Percentiles rank a stretch among this genome's conserved stretches.
phyloP scores from a whole-genome alignment of 2,888 invertebrate species.

The Mythimna vitellina region DNA sequence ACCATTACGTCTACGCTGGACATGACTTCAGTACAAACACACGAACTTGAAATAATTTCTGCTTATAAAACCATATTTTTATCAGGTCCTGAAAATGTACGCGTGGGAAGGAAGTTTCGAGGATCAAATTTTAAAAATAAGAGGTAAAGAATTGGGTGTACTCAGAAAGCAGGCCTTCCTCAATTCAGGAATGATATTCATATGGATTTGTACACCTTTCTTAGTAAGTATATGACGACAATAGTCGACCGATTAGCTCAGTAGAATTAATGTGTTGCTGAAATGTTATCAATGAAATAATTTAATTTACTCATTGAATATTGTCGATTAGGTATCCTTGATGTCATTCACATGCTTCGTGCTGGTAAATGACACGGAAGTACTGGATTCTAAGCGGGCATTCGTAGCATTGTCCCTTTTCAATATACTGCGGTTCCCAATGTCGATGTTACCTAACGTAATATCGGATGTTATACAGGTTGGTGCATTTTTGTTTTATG shows the following conservation, averaged over 20 bases:
- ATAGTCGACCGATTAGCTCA: too few species aligned
- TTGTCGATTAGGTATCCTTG: slow-evolving; percentile 92
- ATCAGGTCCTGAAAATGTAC: slow-evolving; percentile 94
- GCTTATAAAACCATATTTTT: not conserved
- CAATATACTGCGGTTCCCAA: slow-evolving; percentile 98
- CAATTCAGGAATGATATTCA: slow-evolving; percentile 94
- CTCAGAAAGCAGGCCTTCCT: slow-evolving; percentile 95
- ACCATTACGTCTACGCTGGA: not conserved
- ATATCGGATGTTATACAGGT: slow-evolving; percentile 97
- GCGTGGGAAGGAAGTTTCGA: slow-evolving; percentile 97
- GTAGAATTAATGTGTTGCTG: not conserved
- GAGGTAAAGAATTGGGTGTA: slow-evolving; percentile 94
- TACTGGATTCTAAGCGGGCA: slow-evolving; percentile 96
- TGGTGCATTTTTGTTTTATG: slow-evolving; percentile 81
- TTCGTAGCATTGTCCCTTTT: slow-evolving; percentile 99
- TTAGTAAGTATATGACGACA: slow-evolving; percentile 90
- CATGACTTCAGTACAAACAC: not conserved
- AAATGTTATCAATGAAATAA: slow-evolving; percentile 1
- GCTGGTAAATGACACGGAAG: slow-evolving; percentile 95
- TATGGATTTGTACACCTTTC: slow-evolving; percentile 97
- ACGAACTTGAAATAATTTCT: not conserved
- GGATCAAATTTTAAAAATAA: slow-evolving; percentile 94
- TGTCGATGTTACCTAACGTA: slow-evolving; percentile 99
- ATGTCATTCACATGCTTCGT: slow-evolving; percentile 97
- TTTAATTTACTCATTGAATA: slow-evolving; percentile 12